A percentile compares a stretch with the other conserved stretches of the same genome.
phyloP scores from a whole-genome alignment of 37 sponge, comb jelly and placozoan species.

The Halisarca cf. caerulea region DNA sequence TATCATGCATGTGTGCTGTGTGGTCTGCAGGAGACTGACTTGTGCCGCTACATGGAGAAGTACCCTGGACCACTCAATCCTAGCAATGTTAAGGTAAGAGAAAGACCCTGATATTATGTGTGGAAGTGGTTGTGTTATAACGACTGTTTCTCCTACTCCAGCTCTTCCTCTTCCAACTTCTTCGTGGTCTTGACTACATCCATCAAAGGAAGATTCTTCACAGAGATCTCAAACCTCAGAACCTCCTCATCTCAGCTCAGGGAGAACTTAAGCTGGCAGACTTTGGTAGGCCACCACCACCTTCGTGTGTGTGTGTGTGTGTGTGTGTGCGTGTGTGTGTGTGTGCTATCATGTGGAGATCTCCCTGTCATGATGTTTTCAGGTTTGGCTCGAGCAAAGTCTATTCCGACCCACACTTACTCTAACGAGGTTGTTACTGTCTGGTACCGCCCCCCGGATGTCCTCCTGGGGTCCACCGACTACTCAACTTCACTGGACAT shows the following conservation, averaged over 20 bases:
- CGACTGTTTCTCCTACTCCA: not conserved
- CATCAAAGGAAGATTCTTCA: constrained; percentile 92
- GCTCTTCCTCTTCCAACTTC: constrained; percentile 88
- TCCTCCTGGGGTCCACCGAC: constrained; percentile 93
- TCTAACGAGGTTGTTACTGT: constrained; percentile 96
- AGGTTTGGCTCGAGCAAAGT: constrained; percentile 98
- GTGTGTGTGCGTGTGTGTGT: constrained; percentile 19
- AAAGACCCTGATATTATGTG: not conserved
- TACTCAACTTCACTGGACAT: constrained; percentile 98
- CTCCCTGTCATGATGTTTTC: not conserved
- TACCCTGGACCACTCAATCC: constrained; percentile 79
- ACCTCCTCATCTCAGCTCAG: constrained; percentile 76
- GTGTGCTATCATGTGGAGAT: not conserved
- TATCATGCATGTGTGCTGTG: too few relatives aligned
- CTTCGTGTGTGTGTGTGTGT: constrained; percentile 14
- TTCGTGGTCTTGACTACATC: constrained; percentile 88
- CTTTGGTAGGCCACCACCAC: constrained; percentile 68
- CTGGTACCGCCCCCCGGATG: constrained; percentile 99
- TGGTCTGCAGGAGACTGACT: constrained; percentile 76
- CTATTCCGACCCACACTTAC: constrained; percentile 95
- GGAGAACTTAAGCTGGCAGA: constrained; percentile 97
- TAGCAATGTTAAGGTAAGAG: constrained; percentile 67
- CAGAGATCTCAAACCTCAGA: constrained; percentile 97
- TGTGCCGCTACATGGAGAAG: constrained; percentile 93
- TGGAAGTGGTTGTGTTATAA: not conserved